These are phyloP conservation scores for Tinamus guttatus DNA, from an alignment of 2,113 vertebrate species.

Conservation along the genomic window DNA sequence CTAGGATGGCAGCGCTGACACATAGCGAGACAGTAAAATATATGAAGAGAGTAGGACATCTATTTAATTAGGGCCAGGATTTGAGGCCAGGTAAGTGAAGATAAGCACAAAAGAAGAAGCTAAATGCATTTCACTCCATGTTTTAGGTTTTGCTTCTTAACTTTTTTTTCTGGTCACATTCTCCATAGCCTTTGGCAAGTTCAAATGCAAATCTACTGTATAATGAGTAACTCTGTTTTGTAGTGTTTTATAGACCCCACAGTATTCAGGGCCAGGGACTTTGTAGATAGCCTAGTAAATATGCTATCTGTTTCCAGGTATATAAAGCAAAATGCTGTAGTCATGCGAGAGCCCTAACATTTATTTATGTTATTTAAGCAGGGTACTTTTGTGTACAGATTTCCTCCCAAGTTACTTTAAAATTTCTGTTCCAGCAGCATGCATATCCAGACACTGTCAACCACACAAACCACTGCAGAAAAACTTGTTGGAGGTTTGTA, in stretches of 20 bases:
- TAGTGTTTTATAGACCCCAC: background rate
- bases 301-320: background rate
- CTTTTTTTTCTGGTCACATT: background rate
- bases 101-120: background rate
- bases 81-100: background rate
- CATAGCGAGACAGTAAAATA: background rate
- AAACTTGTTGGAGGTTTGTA: background rate
- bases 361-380: background rate
- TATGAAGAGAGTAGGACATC: background rate
- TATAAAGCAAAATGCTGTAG: background rate
- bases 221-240: background rate
- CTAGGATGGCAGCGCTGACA: constrained; percentile 13
- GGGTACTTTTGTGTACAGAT: background rate
- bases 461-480: background rate
- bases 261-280: background rate
- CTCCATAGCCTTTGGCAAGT: background rate
- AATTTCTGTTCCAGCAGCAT: background rate
- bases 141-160: background rate
- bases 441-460: background rate
- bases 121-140: background rate
- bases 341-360: background rate
- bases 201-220: background rate
- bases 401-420: background rate
- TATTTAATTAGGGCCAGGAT: background rate
- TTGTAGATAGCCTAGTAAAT: background rate